Evolutionary conservation across 2,797 vertebrate species (phyloP).

Genomic region (Sebastes melanostomus): DNA sequence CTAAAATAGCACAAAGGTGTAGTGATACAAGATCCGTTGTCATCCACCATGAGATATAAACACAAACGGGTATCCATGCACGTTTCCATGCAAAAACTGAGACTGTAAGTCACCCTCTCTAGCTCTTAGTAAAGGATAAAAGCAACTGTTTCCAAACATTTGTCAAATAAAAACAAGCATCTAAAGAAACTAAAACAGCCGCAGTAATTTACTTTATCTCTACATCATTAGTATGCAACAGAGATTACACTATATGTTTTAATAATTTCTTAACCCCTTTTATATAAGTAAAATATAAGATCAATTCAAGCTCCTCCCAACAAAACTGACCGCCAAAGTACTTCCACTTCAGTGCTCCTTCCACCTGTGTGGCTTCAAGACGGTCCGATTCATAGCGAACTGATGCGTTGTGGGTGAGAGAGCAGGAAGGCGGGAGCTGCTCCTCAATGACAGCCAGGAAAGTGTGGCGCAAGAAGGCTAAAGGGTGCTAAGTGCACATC

Average conservation of each 20-base stretch:
- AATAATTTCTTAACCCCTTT: neutral
- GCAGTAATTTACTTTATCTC: neutral
- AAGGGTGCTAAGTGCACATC: constrained; percentile 74
- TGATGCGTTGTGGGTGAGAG: constrained; percentile 14
- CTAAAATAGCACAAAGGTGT: neutral
- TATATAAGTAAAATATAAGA: neutral
- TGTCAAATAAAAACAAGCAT: neutral
- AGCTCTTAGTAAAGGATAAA: neutral
- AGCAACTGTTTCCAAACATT: neutral
- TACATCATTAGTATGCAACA: neutral
- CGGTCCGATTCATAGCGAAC: neutral
- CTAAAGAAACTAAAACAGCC: neutral
- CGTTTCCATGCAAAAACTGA: neutral
- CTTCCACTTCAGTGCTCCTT: constrained; percentile 36
- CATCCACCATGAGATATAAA: neutral
- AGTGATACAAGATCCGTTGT: neutral
- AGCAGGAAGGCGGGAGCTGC: constrained; percentile 23
- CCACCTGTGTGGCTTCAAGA: constrained; percentile 14
- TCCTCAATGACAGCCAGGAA: constrained; percentile 41
- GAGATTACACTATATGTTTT: neutral
- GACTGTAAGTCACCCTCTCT: neutral
- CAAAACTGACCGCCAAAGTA: neutral
- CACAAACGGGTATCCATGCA: neutral
- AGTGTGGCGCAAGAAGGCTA: constrained; percentile 47
- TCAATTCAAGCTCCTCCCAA: neutral